Base-by-base conservation (phyloP, 2,797 vertebrate species). In the Chaetodon trifasciatus region DNA sequence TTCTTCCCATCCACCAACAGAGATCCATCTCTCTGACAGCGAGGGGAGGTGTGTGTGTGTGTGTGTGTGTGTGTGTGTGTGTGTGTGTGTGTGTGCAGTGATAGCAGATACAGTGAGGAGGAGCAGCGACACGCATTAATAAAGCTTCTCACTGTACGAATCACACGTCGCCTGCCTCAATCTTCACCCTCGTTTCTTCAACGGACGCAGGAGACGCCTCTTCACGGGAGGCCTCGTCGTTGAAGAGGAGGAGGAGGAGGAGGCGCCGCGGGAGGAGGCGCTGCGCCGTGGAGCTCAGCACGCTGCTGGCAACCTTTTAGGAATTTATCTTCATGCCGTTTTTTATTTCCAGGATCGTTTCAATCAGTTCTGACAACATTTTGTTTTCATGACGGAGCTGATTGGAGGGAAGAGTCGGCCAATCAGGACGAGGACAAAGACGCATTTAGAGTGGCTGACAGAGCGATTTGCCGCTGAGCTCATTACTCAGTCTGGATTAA, bases 21-120 rank as follows among this genome's bases (percentile, higher is more conserved):
- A 85, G 81, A 92, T 87, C 67, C 65, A 86, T 89, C 89, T 91
- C 83, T 21, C 8, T 82, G 88, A 89, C 85, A 83, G 78, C 42
- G 4, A 17, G 49, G 40, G 61, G 35, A 47, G 42, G n/a, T 49
- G 71, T 58, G 57, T 49, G 61, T 58, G 23, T 35, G 35, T 65
- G 49, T 40, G 17, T n/a, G 37, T 13, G 52, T 24, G 52, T 42
- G 74, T 17, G 15, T 21, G 65, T 62, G 52, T 21, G 70, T 21
- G 40, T 28, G 61, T 35, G 75, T n/a, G 42, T 28, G 37, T 24
- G 70, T n/a, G 42, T 53, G 47, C n/a, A 69, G 42, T 32, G 56
- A 47, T 8, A 23, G 37, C 21, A 17, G 53, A 55, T 39, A 35
- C 53, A 40, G 79, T 70, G 64, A 70, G 75, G 81, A 75, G 56